Base-by-base conservation (phyloP, 2,888 invertebrate genomes). In the Crioceris asparagi region DNA sequence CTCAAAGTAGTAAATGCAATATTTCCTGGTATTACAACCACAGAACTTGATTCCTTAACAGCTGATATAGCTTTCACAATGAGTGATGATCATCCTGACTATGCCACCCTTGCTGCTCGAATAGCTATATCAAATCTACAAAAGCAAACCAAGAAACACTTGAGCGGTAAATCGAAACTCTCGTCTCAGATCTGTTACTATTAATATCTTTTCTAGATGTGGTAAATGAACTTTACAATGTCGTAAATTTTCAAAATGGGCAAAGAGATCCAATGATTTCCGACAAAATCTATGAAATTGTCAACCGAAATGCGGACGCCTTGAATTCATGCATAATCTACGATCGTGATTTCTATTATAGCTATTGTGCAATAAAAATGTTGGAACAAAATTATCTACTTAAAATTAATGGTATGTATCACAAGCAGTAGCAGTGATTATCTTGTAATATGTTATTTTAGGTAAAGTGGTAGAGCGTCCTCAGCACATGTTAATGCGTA, bases 321-420 rank as follows among this genome's bases (percentile, higher is more conserved):
- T 67, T 98, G 32, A 92, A 98, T 65, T 92, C 94, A 0, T 83
- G 92, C 12, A 93, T 98, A 51, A 88, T 94, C 27, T 93, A 96
- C 64, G 93, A 96, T 59, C 75, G 97, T 51, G 98, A 98, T 65
- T 98, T 90, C 63, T 82, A 77, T 43, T 98, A 96, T 66, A 93
- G 92, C 59, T 98, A 92, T 61, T 98, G 98, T 71, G 97, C 97
- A 10, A 97, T 97, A 58, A 97, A 96, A 73, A 97, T 97, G 0
- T 67, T 98, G 36, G 97, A 98, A 58, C 74, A 90, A 29, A 94
- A 94, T 1, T 98, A 97, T 63, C 69, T 98, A 47, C 66, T 97
- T 40, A 92, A 87, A 67, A 85, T 94, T 35, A 74, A 90, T 60
- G 83, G 83, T n/a, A n/a, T n/a, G n/a, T n/a, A n/a, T n/a, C n/a